Percentiles rank a stretch among this genome's conserved stretches.
These are phyloP conservation scores for Heliconius nattereri DNA, from an alignment of 1,140 invertebrate species.

Conservation along the genomic window DNA sequence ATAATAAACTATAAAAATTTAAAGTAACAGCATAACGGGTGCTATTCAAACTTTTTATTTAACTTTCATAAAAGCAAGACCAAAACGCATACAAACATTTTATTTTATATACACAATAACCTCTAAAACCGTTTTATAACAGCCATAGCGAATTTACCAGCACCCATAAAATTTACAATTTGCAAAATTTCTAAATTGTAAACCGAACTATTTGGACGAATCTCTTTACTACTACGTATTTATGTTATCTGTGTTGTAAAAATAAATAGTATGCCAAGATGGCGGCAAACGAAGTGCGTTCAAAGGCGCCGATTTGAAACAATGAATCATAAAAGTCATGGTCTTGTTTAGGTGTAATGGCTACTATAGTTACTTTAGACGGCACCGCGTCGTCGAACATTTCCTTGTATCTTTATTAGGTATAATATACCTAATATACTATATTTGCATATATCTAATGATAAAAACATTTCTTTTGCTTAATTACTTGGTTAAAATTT, in stretches of 20 bases:
- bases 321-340: slow-evolving; percentile 43
- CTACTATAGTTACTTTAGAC: slow-evolving; percentile 35
- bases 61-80: slow-evolving; percentile 15
- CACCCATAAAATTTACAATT: slow-evolving; percentile 43
- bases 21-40: slow-evolving; percentile 1
- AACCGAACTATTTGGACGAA: slow-evolving; percentile 24
- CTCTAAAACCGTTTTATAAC: slow-evolving; percentile 28
- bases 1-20: slow-evolving; percentile 13
- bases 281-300: slow-evolving; percentile 25
- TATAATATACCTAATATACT: background rate
- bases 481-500: no score
- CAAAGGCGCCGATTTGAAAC: slow-evolving; percentile 43
- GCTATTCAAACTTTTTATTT: slow-evolving; percentile 15
- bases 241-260: slow-evolving; percentile 36
- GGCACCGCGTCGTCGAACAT: slow-evolving; percentile 25
- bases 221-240: slow-evolving; percentile 8
- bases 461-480: no score
- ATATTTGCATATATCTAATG: no score
- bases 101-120: slow-evolving; percentile 18
- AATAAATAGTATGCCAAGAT: slow-evolving; percentile 28
- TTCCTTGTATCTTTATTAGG: background rate
- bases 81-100: background rate
- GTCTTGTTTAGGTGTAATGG: slow-evolving; percentile 39
- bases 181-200: slow-evolving; percentile 36
- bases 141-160: slow-evolving; percentile 35